Evolutionary conservation across 2,113 vertebrate genomes (phyloP), one percentile per base, ranked within the genome.

Genomic region (Suncus etruscus): DNA sequence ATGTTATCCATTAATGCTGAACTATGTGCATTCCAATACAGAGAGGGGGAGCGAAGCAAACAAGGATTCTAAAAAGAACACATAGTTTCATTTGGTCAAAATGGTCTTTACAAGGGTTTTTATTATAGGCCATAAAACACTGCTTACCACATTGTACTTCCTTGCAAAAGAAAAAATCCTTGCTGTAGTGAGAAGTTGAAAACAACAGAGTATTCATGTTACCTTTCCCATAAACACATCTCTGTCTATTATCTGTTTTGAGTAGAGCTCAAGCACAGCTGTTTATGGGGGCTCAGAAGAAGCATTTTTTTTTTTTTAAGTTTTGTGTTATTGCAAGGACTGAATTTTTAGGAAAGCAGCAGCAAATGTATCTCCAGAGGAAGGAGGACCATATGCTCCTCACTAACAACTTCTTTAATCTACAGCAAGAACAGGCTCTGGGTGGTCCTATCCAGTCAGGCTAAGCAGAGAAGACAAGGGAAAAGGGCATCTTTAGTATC

Each of bases 41-140:
- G 85, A 83, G 85, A 89, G 75, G 75, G 66, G 50, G 83, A 88
- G 91, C 86, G 83, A 75, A 70, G 16, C 47, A 81, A 89, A 63
- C 0, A 32, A 72, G 61, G 47, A 82, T 50, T 91, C 83, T 81
- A 66, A 90, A 86, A 95, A 89, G 91, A 95, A 94, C 88, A 90
- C 92, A 95, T 94, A 88, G 88, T 93, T 96, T 94, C 95, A 92
- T 95, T 96, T 95, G 96, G 92, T 95, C 93, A 95, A 96, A 93
- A 94, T 82, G 80, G 92, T 86, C 95, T 97, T 95, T 95, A 97
- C 95, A 96, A 95, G 94, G 15, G 32, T 79, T 96, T 96, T 96
- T 96, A 96, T 96, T 95, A 90, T 65, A 70, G 83, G 94, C 84
- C 94, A 89, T 97, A 97, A 97, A 97, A 97, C 88, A 93, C 65